Evolutionary conservation across 2,888 invertebrate species (phyloP).

Genomic region (Muscina levida): DNA sequence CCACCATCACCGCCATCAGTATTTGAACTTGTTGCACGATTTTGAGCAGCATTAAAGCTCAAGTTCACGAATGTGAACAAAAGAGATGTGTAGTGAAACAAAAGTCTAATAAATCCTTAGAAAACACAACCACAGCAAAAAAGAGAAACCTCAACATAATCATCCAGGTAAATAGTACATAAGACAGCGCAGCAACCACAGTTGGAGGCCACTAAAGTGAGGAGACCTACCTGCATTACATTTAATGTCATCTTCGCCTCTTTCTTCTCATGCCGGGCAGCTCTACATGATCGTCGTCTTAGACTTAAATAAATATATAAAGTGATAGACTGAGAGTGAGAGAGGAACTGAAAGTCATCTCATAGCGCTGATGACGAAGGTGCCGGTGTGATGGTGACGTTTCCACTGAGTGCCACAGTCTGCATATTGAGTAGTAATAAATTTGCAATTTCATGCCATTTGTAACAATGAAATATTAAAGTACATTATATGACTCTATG

Average conservation of each 20-base stretch:
- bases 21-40: slow-evolving; percentile 51
- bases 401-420: slow-evolving; percentile 45
- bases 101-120: slow-evolving; percentile 53
- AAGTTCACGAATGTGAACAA: slow-evolving; percentile 47
- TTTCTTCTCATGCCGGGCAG: not conserved
- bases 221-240: not conserved
- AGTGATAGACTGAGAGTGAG: not conserved
- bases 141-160: slow-evolving; percentile 40
- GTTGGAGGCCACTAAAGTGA: not conserved
- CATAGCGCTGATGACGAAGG: too few species aligned
- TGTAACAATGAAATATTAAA: slow-evolving; percentile 62
- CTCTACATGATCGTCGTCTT: not conserved
- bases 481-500: not conserved
- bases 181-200: not conserved
- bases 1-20: slow-evolving; percentile 44
- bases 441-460: slow-evolving; percentile 71
- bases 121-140: slow-evolving; percentile 19
- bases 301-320: too few species aligned
- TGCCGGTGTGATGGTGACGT: slow-evolving; percentile 4
- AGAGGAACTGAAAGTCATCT: slow-evolving; percentile 15
- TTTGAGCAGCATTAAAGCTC: slow-evolving; percentile 37
- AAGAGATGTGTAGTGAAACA: slow-evolving; percentile 13
- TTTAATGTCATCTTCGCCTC: not conserved
- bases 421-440: slow-evolving; percentile 71
- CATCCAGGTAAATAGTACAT: slow-evolving; percentile 21